Evolutionary conservation across 2,888 invertebrate species (phyloP), one percentile per base, ranked within the genome.

Genomic region (Himalopsyche kuldschensis): DNA sequence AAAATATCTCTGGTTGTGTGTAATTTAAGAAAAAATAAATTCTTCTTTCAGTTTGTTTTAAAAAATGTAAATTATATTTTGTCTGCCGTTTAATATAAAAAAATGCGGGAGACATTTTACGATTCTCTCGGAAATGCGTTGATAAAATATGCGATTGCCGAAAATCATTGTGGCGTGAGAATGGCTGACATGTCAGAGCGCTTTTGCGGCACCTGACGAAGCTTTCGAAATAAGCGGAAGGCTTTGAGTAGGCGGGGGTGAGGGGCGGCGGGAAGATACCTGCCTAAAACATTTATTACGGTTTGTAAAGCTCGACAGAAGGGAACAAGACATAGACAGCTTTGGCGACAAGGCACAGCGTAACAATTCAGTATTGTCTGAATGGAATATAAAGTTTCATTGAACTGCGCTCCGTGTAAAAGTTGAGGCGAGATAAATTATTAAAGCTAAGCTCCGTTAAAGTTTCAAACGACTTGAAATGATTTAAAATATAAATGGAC

Each of bases 121-220:
- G 69, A 69, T 69, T 69, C 30, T 69, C 69, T 27, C 15, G 11
- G 69, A 69, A 69, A 69, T 69, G 30, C 69, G 69, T 27, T 69
- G 69, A 69, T 69, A 69, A 69, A 69, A 69, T 69, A 69, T 69
- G 69, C 69, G 69, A 69, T 69, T 69, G 69, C 69, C 69, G 69
- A 69, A 69, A 69, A 69, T 69, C 69, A 69, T 69, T 69, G 69
- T n/a, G 69, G 69, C 41, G 76, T 76, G 48, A 47, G 76, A 76
- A 77, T 75, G 77, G 77, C 55, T 77, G 78, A 77, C 81, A 81
- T 63, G 81, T 81, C 63, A 75, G 77, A 78, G 78, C 77, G 81
- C 77, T 81, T 81, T 81, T 35, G 77, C 77, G 55, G 63, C 47
- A 55, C 77, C 55, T 30, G 46, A 77, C 77, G 46, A 27, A 77